Base-by-base conservation (phyloP, 2,113 vertebrate genomes). In the Cyanoderma ruficeps region DNA sequence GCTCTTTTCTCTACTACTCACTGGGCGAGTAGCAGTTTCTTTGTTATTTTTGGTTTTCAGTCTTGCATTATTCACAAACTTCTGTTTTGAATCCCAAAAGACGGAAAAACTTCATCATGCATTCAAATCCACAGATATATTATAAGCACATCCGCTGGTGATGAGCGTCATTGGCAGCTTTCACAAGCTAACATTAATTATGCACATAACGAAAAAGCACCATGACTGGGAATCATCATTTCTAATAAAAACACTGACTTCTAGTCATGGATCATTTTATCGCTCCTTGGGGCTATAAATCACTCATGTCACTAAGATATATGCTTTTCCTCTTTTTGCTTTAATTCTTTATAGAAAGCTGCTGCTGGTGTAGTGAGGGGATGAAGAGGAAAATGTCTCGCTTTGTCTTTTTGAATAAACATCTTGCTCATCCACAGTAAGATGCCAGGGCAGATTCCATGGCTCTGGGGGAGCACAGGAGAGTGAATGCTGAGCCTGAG, bases 261-360 rank as follows among this genome's bases (percentile, higher is more conserved):
- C 27, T 85, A 97, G 87, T 91, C 94, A 94, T 96, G 92, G 90
- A 93, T 96, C 77, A 91, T 95, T 96, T 95, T 93, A 44, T 95
- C 6, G 9, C 24, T 94, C 50, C 94, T 94, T 49, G 39, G 72
- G 68, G 86, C 68, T 93, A 84, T 94, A 96, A 96, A 96, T 96
- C 92, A 83, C 81, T 94, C 63, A 30, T 81, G 80, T 91, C 93
- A 94, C 60, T 47, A 71, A 92, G 71, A 96, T 82, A 63, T 28
- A 86, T 60, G 65, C 15, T 78, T 79, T 93, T 89, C 15, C 37
- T 56, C 27, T 18, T 95, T 69, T 89, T 46, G 21, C 15, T 70
- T 72, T 76, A 68, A 71, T 87, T 77, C 56, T 65, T 74, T 44
- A 18, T 46, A 37, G 71, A 67, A 91, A 53, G 25, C 80, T 80